Percentiles rank a stretch among this genome's conserved stretches.
These are phyloP conservation scores for Gopherus flavomarginatus DNA, from an alignment of 2,113 vertebrate genomes.

Conservation along the genomic window DNA sequence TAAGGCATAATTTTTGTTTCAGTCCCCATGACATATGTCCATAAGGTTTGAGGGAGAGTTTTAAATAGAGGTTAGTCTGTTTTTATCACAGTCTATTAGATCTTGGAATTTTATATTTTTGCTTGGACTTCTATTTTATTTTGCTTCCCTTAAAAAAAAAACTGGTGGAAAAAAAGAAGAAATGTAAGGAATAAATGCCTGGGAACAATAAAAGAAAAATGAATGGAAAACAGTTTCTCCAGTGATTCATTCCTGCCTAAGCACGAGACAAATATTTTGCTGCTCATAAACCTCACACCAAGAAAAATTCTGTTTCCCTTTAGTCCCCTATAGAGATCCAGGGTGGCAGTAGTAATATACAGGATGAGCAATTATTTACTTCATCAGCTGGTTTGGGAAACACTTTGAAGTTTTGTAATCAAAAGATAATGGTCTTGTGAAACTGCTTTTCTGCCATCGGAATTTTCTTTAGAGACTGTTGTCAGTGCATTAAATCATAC, in stretches of 20 bases:
- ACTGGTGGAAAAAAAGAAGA: neutral
- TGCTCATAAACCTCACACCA: conserved; percentile 67
- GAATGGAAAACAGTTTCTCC: conserved; percentile 59
- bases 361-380: conserved; percentile 73
- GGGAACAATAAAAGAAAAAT: conserved; percentile 62
- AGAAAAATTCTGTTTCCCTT: conserved; percentile 71
- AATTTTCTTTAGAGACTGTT: conserved; percentile 68
- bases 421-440: conserved; percentile 69
- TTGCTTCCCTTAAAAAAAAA: conserved; percentile 52
- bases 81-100: neutral
- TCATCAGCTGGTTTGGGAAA: conserved; percentile 70
- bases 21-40: neutral
- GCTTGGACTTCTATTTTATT: neutral
- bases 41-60: neutral
- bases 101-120: conserved; percentile 19
- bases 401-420: conserved; percentile 72
- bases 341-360: conserved; percentile 64
- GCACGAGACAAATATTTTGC: conserved; percentile 64
- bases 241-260: conserved; percentile 52
- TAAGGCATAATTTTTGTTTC: neutral
- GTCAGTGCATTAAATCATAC: conserved; percentile 65
- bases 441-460: conserved; percentile 50
- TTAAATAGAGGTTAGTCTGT: neutral
- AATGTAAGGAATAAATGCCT: conserved; percentile 26
- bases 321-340: conserved; percentile 67